phyloP scores from a whole-genome alignment of 2,113 vertebrate genomes.

The Cyphomyrus discorhynchus region DNA sequence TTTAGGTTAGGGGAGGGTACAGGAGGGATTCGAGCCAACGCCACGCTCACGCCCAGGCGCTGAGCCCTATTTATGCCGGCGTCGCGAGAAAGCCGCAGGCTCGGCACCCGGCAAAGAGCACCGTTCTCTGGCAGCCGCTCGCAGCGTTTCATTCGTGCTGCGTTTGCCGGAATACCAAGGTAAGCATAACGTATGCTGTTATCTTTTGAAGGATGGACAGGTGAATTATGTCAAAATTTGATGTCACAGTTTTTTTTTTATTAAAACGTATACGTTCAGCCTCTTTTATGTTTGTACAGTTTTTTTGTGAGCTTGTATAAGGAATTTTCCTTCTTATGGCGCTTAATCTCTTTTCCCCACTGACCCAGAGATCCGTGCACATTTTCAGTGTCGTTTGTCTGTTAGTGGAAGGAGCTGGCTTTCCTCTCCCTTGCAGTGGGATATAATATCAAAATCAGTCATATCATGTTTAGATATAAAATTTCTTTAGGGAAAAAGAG shows the following conservation, averaged over 20 bases:
- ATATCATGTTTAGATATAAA: conserved; percentile 64
- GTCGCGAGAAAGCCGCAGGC: conserved; percentile 21
- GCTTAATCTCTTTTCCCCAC: conserved; percentile 21
- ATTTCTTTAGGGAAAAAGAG: conserved; percentile 43
- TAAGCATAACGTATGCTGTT: conserved; percentile 30
- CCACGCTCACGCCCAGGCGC: conserved; percentile 35
- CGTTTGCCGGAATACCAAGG: conserved; percentile 36
- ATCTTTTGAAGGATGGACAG: not conserved
- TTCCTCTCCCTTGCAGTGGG: conserved; percentile 51
- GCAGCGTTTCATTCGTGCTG: conserved; percentile 12
- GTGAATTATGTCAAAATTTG: not conserved
- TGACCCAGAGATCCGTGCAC: conserved; percentile 51
- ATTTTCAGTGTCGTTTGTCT: conserved; percentile 59
- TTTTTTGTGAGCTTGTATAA: not conserved
- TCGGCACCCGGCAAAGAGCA: conserved; percentile 7
- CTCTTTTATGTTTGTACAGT: not conserved
- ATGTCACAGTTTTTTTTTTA: not conserved
- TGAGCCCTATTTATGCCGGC: conserved; percentile 51
- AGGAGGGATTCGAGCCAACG: conserved; percentile 32
- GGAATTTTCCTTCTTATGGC: not conserved
- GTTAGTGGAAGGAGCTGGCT: conserved; percentile 57
- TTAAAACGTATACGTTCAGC: not conserved
- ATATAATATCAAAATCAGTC: conserved; percentile 53
- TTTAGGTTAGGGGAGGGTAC: conserved; percentile 44
- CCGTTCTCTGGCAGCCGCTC: conserved; percentile 6